These are phyloP conservation scores for Pogoniulus pusillus DNA, from an alignment of 2,797 vertebrate species.

Conservation along the genomic window DNA sequence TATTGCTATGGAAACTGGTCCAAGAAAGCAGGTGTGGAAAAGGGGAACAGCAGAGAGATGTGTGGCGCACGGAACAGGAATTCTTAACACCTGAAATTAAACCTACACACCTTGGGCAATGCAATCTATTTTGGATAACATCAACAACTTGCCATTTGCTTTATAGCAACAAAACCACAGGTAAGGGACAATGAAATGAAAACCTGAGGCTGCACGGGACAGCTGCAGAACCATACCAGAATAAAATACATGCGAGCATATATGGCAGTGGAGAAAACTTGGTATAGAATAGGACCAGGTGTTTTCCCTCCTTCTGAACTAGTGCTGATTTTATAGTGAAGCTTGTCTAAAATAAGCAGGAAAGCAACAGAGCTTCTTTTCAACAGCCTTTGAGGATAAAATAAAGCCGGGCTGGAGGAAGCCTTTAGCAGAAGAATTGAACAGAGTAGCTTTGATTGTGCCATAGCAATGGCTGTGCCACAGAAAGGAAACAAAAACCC, in stretches of 20 bases:
- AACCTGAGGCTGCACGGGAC: not conserved
- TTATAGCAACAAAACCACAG: constrained; percentile 51
- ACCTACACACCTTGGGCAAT: not conserved
- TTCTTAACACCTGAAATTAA: constrained; percentile 53
- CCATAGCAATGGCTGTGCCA: not conserved
- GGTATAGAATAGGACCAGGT: not conserved
- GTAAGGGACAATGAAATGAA: constrained; percentile 27
- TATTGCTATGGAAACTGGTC: constrained; percentile 80
- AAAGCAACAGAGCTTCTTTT: not conserved
- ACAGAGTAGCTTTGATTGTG: not conserved
- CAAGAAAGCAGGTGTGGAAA: constrained; percentile 56
- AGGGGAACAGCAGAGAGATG: constrained; percentile 11
- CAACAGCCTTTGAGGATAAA: constrained; percentile 15
- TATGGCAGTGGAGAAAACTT: not conserved
- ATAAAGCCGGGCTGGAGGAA: constrained; percentile 20
- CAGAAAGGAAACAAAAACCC: not conserved
- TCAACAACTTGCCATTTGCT: constrained; percentile 46
- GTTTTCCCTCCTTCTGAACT: not conserved
- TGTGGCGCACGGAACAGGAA: not conserved
- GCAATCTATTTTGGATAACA: constrained; percentile 44
- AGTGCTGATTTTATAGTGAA: not conserved
- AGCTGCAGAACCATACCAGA: not conserved
- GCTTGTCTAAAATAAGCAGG: not conserved
- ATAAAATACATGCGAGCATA: not conserved
- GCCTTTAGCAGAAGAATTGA: constrained; percentile 25